Evolutionary conservation across 1,140 invertebrate genomes (phyloP).

Genomic region (Aphelinus atriplicis): DNA sequence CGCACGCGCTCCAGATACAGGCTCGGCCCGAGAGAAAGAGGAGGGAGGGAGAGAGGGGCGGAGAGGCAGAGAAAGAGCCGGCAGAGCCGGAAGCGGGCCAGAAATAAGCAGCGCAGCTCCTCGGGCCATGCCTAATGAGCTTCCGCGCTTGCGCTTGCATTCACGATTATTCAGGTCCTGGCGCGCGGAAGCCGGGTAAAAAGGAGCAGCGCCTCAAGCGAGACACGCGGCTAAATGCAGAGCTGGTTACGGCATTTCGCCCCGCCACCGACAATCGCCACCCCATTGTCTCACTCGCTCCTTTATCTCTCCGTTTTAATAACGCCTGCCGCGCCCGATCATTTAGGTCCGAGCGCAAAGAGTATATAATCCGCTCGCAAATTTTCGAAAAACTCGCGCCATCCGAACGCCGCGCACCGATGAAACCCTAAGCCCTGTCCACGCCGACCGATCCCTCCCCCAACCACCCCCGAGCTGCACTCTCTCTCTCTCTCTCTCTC

Average conservation of each 20-base stretch:
- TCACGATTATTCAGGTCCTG: conserved; percentile 53
- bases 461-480: background rate
- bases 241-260: conserved; percentile 7
- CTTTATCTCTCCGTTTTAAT: background rate
- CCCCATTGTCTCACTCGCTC: conserved; percentile 50
- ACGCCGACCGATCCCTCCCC: background rate
- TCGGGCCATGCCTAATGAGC: conserved; percentile 58
- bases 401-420: no score
- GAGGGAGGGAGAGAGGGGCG: background rate
- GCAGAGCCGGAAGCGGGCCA: conserved; percentile 10
- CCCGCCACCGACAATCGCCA: conserved; percentile 48
- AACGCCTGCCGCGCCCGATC: no score
- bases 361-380: no score
- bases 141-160: conserved; percentile 49
- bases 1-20: conserved; percentile 3
- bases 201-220: conserved; percentile 43
- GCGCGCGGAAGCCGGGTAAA: conserved; percentile 31
- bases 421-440: no score
- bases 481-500: background rate
- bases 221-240: conserved; percentile 33
- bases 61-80: conserved; percentile 8
- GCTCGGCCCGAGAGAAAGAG: background rate
- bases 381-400: no score
- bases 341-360: no score
- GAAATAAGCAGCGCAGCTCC: conserved; percentile 47